Base-by-base conservation (phyloP, 1,140 invertebrate species). In the Druon quercuslanigerum region DNA sequence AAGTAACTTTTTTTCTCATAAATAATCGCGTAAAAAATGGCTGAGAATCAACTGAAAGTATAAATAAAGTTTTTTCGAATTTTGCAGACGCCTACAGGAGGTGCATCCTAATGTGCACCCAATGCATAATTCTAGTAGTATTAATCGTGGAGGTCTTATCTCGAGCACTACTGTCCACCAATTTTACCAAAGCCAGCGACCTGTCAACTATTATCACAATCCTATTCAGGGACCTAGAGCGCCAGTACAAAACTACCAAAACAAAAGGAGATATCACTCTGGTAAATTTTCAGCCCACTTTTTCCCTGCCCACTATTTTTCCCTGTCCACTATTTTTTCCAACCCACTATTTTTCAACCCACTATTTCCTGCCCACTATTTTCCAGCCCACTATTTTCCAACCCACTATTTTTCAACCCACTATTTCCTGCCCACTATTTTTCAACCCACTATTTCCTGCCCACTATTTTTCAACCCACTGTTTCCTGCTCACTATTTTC, bases 181-280 rank as follows among this genome's bases (percentile, higher is more conserved):
- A 74, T 88, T 84, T 84, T 90, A 86, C 82, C 87, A 83, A 50
- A 84, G 80, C 52, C 87, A 87, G 74, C 81, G 84, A 70, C 79
- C 84, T 33, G 57, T 83, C 60, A 82, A 87, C 79, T 86, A 75
- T 79, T 87, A 85, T 77, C 79, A 86, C 66, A 84, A 81, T 81
- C 71, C 80, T n/a, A 56, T 85, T 74, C 74, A 83, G 74, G 77
- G 78, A 17, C 71, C 85, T 19, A 85, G 86, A 76, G 84, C 85
- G 51, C 82, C 83, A 46, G 50, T 83, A 51, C 90, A 89, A 86
- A 90, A 86, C 83, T 87, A 88, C 75, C 90, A 90, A 73, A 88
- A 88, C 54, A 90, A 88, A 82, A 86, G 87, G 79, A 84, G 89
- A 70, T 89, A 87, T 78, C 82, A 86, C 70, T 84, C 86, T 83